Conservation (phyloP, 2,888 invertebrate species). For the Ichneumoninae sp. region DNA sequence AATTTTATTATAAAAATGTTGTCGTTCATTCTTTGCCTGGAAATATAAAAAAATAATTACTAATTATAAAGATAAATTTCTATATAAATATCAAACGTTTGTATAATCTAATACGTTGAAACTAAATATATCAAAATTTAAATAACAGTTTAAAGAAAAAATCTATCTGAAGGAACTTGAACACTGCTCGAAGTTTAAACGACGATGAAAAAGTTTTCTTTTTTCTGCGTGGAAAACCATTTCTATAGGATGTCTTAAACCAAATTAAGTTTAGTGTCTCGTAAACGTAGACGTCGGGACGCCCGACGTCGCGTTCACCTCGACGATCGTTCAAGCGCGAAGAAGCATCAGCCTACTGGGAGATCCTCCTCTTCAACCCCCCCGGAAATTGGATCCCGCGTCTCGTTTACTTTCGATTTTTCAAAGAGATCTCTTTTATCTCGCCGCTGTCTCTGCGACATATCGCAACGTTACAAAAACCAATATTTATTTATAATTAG, state of each 20-base stretch:
- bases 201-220: neutral
- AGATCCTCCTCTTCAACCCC: conserved; percentile 17
- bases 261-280: neutral
- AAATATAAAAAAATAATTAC: neutral
- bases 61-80: neutral
- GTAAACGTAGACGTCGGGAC: conserved; percentile 21
- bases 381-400: conserved; percentile 66
- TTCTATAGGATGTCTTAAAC: neutral
- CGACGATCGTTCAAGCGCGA: conserved; percentile 61
- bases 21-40: neutral
- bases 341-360: conserved; percentile 47
- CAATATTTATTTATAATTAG: conserved; percentile 59
- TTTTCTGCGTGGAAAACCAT: neutral
- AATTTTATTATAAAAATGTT: conserved; percentile 2
- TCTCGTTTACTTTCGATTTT: conserved; percentile 57
- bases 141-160: neutral
- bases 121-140: neutral
- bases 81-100: neutral
- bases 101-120: neutral
- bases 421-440: conserved; percentile 61
- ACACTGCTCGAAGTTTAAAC: neutral
- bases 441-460: conserved; percentile 29
- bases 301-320: conserved; percentile 47
- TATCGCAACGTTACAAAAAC: conserved; percentile 41
- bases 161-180: neutral